Evolutionary conservation across 2,888 invertebrate species (phyloP), one percentile per base, ranked within the genome.

Genomic region (Caenorhabditis sp.): DNA sequence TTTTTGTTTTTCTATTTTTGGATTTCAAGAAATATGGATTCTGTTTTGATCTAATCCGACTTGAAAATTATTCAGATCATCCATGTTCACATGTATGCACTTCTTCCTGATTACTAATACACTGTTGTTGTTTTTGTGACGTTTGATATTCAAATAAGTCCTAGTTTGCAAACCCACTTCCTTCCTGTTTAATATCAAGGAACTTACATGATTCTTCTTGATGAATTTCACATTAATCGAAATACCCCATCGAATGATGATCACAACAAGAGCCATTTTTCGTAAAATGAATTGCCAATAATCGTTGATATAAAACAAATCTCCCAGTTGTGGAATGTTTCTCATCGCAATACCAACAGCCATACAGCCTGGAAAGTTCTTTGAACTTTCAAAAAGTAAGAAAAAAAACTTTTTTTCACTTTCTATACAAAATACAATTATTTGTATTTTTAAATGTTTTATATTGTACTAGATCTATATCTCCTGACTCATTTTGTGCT

Each of bases 211-310:
- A 49, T 74, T 74, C 17, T 62, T 53, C 12, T 57, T 55, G 55
- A 77, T 75, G 53, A 70, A 77, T 14, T 55, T 59, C 17, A 72
- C 57, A 27, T 79, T 70, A 3, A 79, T 65, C 6, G 69, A 69
- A 17, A 79, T 55, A 14, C 76, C 79, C 76, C 76, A 76, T 61
- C 76, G 62, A 50, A 79, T 69, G 14, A 79, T 77, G 10, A 79
- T 70, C 23, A 69, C 61, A 24, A 65, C 69, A n/a, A 79, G 50
- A 8, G 76, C 67, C 14, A 79, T 24, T 63, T 74, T 70, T 17
- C 79, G 49, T 12, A 74, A 61, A 23, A 67, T 71, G 43, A 71
- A 69, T 36, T 78, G 73, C 73, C 76, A 78, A 51, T 69, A 67
- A 19, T 59, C 60, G 55, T 72, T 75, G 51, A 79, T 67, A 54